These are phyloP conservation scores for Cyprinodon variegatus DNA, from an alignment of 2,113 vertebrate species.

Conservation along the genomic window DNA sequence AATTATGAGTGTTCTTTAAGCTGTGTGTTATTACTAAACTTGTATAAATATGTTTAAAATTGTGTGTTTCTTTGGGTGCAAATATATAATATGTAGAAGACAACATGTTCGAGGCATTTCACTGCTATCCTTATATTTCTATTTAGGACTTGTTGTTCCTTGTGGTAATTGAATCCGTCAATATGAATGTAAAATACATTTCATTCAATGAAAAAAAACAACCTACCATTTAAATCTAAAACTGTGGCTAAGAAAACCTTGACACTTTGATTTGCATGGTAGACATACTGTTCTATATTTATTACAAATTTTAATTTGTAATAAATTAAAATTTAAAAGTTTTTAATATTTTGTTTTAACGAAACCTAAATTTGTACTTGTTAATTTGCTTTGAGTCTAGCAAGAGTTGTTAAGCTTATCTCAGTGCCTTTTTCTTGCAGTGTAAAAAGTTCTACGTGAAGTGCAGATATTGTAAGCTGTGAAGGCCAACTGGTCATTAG, in stretches of 20 bases:
- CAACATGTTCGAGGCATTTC: constrained; percentile 5
- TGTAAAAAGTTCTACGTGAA: constrained; percentile 44
- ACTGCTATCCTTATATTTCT: constrained; percentile 9
- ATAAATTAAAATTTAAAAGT: too few relatives aligned
- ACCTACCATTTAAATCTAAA: not conserved
- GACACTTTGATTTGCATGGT: not conserved
- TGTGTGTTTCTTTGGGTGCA: constrained; percentile 53
- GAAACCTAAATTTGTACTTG: constrained; percentile 37
- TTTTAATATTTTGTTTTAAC: constrained; percentile 15
- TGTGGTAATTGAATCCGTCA: constrained; percentile 20
- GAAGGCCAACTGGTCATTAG: constrained; percentile 20
- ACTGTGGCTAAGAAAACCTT: not conserved
- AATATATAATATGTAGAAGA: constrained; percentile 6
- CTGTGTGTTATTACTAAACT: constrained; percentile 51
- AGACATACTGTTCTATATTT: constrained; percentile 4
- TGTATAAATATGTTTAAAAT: constrained; percentile 52
- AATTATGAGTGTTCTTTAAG: constrained; percentile 57
- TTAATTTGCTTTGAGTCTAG: constrained; percentile 35
- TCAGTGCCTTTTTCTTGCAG: constrained; percentile 68
- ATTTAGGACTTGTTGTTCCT: constrained; percentile 11
- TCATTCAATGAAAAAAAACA: constrained; percentile 49
- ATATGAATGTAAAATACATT: constrained; percentile 22
- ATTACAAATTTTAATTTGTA: too few relatives aligned
- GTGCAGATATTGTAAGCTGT: constrained; percentile 47
- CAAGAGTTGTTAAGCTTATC: constrained; percentile 48